Percentiles rank a stretch among this genome's conserved stretches.
These are phyloP conservation scores for Caenorhabditis macrosperma DNA, from an alignment of 2,888 invertebrate genomes.

Conservation along the genomic window DNA sequence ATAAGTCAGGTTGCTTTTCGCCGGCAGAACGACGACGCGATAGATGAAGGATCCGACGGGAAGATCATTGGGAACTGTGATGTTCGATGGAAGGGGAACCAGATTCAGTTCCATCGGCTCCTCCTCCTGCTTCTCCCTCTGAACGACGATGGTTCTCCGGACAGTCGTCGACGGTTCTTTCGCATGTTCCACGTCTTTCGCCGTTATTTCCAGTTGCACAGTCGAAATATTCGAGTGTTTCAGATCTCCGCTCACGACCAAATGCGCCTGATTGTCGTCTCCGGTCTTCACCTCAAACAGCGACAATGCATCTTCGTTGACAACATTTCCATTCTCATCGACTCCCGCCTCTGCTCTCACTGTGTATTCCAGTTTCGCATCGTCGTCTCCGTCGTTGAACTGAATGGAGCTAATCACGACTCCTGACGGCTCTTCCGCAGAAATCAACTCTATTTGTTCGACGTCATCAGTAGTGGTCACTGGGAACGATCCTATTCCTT, in stretches of 20 bases:
- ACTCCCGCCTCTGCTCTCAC: background rate
- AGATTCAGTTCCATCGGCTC: constrained; percentile 13
- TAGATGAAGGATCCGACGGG: constrained; percentile 45
- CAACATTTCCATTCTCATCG: constrained; percentile 29
- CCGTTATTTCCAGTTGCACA: constrained; percentile 25
- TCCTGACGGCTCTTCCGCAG: constrained; percentile 48
- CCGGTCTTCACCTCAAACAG: constrained; percentile 34
- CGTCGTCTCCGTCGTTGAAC: constrained; percentile 36
- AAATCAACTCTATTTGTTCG: constrained; percentile 9
- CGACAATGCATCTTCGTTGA: background rate
- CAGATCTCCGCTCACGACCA: constrained; percentile 19
- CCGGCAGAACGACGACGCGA: constrained; percentile 27
- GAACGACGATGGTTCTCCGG: constrained; percentile 28
- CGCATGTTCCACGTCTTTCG: constrained; percentile 79
- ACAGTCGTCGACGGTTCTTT: constrained; percentile 29
- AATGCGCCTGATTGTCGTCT: constrained; percentile 32
- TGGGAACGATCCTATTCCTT: constrained; percentile 48
- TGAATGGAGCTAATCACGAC: constrained; percentile 47
- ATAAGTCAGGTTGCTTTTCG: background rate
- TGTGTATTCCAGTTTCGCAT: constrained; percentile 33
- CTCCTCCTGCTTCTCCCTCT: constrained; percentile 13
- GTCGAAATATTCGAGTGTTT: constrained; percentile 9
- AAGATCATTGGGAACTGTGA: constrained; percentile 14
- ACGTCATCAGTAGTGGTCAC: background rate
- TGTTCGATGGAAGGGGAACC: constrained; percentile 17